phyloP scores from a whole-genome alignment of 1,140 invertebrate genomes.

The Caenorhabditis elegans region WBcel235 BX284605.5:7783001-7783500 shows the following conservation, averaged over 20 bases:
- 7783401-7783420: slow-evolving; percentile 73
- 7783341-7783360: not conserved
- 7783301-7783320: slow-evolving; percentile 73
- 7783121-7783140: slow-evolving; percentile 81
- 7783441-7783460: slow-evolving; percentile 80
- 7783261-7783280: too few relatives aligned
- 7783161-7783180: slow-evolving; percentile 76
- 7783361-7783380: slow-evolving; percentile 85
- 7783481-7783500: slow-evolving; percentile 77
- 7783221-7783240: too few relatives aligned
- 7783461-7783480: slow-evolving; percentile 82
- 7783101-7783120: slow-evolving; percentile 51
- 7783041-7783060: slow-evolving; percentile 74
- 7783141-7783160: slow-evolving; percentile 80
- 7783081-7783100: slow-evolving; percentile 73
- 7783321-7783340: slow-evolving; percentile 70
- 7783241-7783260: too few relatives aligned
- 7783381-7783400: slow-evolving; percentile 85
- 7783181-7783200: slow-evolving; percentile 53
- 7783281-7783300: too few relatives aligned
- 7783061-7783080: slow-evolving; percentile 76
- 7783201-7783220: slow-evolving; percentile 9
- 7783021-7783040: slow-evolving; percentile 80
- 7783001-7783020: too few relatives aligned
- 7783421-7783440: slow-evolving; percentile 70